phyloP scores from a whole-genome alignment of 35 echinoderm and acorn worm species.

The Ptychodera flava region DNA sequence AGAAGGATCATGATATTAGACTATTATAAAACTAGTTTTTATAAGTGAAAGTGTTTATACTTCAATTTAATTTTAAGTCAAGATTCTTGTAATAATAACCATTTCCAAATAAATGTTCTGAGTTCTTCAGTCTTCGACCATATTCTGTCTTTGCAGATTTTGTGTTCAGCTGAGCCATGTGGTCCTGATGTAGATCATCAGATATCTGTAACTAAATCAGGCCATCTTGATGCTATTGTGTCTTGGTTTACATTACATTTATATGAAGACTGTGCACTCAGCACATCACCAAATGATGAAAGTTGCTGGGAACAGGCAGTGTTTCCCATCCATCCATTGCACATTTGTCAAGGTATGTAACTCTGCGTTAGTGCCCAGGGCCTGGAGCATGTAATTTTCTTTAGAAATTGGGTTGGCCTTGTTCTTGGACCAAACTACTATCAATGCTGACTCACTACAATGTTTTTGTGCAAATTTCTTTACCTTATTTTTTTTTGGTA shows the following conservation, averaged over 20 bases:
- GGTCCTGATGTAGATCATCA: not conserved
- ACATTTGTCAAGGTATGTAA: not conserved
- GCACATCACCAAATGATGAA: constrained; percentile 22
- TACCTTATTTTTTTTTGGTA: not conserved
- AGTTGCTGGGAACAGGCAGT: constrained; percentile 60
- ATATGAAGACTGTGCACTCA: constrained; percentile 16
- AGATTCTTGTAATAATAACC: too few species aligned
- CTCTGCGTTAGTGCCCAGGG: not conserved
- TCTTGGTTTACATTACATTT: constrained; percentile 47
- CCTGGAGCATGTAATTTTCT: not conserved
- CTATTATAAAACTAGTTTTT: too few species aligned
- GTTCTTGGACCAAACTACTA: too few species aligned
- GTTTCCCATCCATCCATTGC: constrained; percentile 24
- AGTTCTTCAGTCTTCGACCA: too few species aligned
- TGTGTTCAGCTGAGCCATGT: not conserved
- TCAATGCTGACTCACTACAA: too few species aligned
- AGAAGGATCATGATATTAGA: too few species aligned
- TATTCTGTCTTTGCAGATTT: not conserved
- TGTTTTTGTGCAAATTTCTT: not conserved
- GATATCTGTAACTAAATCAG: not conserved
- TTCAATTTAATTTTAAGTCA: too few species aligned
- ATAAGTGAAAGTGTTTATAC: too few species aligned
- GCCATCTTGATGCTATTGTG: constrained; percentile 35
- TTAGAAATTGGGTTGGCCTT: too few species aligned
- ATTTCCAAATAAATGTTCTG: too few species aligned